phyloP scores from a whole-genome alignment of 2,888 invertebrate genomes.

The Euspilapteryx auroguttella region DNA sequence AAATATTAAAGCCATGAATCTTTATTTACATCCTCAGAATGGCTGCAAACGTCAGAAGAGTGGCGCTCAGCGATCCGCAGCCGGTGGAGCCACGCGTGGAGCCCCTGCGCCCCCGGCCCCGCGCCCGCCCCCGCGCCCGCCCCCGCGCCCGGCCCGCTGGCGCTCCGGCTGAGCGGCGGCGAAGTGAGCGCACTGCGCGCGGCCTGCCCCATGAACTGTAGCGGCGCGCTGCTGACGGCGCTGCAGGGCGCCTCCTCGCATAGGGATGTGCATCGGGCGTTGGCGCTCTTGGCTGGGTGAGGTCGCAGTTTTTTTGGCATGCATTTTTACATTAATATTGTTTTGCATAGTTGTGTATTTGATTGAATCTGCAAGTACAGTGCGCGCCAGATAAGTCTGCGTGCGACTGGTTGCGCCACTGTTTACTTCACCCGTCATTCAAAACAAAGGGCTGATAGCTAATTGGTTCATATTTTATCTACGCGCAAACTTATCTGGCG shows the following conservation, averaged over 20 bases:
- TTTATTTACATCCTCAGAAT: slow-evolving; percentile 17
- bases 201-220: slow-evolving; percentile 52
- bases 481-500: too few relatives aligned
- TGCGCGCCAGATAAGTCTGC: too few relatives aligned
- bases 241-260: slow-evolving; percentile 69
- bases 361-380: too few relatives aligned
- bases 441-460: too few relatives aligned
- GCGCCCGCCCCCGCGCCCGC: slow-evolving; percentile 16
- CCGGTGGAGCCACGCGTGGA: slow-evolving; percentile 34
- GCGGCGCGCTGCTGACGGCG: slow-evolving; percentile 51
- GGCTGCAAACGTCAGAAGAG: slow-evolving; percentile 30
- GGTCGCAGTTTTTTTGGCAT: too few relatives aligned
- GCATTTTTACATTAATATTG: too few relatives aligned
- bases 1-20: not conserved
- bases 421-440: too few relatives aligned
- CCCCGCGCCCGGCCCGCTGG: slow-evolving; percentile 20
- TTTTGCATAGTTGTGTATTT: too few relatives aligned
- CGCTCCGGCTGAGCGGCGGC: slow-evolving; percentile 34
- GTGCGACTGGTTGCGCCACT: too few relatives aligned
- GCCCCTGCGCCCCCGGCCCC: slow-evolving; percentile 15
- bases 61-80: slow-evolving; percentile 31
- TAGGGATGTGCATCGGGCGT: slow-evolving; percentile 51
- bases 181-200: slow-evolving; percentile 24
- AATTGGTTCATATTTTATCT: too few relatives aligned
- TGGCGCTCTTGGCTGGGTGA: slow-evolving; percentile 62